Evolutionary conservation across 2,113 vertebrate species (phyloP), one percentile per base, ranked within the genome.

Genomic region (Ophthalmolycus amberensis): DNA sequence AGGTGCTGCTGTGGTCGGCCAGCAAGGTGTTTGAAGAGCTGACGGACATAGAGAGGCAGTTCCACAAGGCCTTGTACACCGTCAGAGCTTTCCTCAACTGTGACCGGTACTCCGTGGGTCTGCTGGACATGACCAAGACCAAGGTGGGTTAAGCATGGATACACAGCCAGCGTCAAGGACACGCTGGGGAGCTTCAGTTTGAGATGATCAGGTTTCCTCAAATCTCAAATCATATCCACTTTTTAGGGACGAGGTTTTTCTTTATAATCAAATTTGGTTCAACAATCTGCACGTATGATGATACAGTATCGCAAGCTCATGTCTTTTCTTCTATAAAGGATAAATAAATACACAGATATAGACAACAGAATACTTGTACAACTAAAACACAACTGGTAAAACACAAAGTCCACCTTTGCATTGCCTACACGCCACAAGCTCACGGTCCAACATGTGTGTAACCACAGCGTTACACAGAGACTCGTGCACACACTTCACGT

Each of bases 1-100:
- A 96, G 96, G 94, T 96, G 62, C 88, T 96, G 83, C 92, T 96
- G 76, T 96, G 96, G 96, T 96, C 96, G 20, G 96, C 96, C 92
- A 96, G 95, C 90, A 96, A 96, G 85, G 96, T 96, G 82, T 96
- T 96, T 77, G 96, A 96, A 69, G 96, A 96, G 89, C 91, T 96
- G 80, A 96, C 96, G 0, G 96, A 96, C 91, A 96, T 96, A 1
- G 96, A 96, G 88, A 90, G 96, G 75, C 95, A 96, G 92, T 96
- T 96, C 84, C 96, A 96, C 95, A 96, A 96, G 74, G 96, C 96
- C 18, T 63, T 96, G 79, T 96, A 96, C 90, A 96, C 96, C 0
- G 95, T 96, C 40, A 82, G 96, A 62, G 95, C 94, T 1, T 96
- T 95, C 80, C 94, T 96, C 68, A 96, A 96, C 93, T 96, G 95